Base-by-base conservation (phyloP, 2,888 invertebrate species). In the Polyommatus iphigenia region DNA sequence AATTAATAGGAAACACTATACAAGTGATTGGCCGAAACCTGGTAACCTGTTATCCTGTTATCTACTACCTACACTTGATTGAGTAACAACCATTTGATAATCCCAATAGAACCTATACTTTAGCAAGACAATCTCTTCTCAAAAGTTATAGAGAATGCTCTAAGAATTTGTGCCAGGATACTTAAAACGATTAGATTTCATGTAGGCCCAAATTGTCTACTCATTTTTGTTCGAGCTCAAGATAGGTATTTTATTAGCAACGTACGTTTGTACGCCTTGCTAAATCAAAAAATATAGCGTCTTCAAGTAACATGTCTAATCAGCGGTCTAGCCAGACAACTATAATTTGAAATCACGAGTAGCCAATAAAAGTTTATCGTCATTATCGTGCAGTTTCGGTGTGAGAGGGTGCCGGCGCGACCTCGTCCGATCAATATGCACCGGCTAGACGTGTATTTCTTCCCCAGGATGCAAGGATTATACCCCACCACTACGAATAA, bases 381-480 rank as follows among this genome's bases (percentile, higher is more conserved):
- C 46, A 73, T 76, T 76, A 78, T 79, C 78, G 78, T 80, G 79
- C 79, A 80, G 29, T 79, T 78, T 79, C 88, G 90, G 91, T 92
- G 91, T 92, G 82, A 92, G 81, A 85, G 89, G 87, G 86, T 82
- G 85, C 90, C 84, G 86, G 83, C 85, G 85, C 85, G 85, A 84
- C 85, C 83, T 83, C 84, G 79, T 78, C 82, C 87, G 92, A 92
- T 92, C 93, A 87, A 92, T 93, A 90, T 90, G 88, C 90, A 91
- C 83, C 87, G 92, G 88, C 91, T 89, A 86, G 89, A 90, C 89
- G 85, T 85, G 83, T 87, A 88, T 87, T 89, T 86, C 87, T 89
- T 88, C 88, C 87, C 85, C 86, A 85, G 87, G 85, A 85, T 85
- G 87, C 83, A 80, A 84, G 84, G 81, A 82, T 82, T 80, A 79